A percentile compares a stretch with the other conserved stretches of the same genome.
These are phyloP conservation scores for Melieria omissa DNA, from an alignment of 2,888 invertebrate genomes.

Conservation along the genomic window DNA sequence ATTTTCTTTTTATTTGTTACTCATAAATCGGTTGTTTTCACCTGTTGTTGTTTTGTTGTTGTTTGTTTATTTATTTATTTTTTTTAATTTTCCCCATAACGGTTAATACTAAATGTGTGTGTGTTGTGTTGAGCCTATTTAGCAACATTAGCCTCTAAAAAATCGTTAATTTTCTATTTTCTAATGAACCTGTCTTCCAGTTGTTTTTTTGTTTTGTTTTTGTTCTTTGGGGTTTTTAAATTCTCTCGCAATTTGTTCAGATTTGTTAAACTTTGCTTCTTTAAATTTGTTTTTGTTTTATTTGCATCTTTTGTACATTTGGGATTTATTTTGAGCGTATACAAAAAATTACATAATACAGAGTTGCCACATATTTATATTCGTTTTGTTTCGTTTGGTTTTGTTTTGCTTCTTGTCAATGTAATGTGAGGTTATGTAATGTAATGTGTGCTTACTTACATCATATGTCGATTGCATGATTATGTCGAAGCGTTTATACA, in stretches of 20 bases:
- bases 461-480: background rate
- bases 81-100: conserved; percentile 9
- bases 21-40: background rate
- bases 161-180: conserved; percentile 19
- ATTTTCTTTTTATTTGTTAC: conserved; percentile 6
- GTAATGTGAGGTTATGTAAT: conserved; percentile 15
- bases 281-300: conserved; percentile 34
- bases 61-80: conserved; percentile 1
- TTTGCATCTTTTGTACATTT: conserved; percentile 34
- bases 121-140: conserved; percentile 9
- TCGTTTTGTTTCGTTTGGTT: conserved; percentile 9
- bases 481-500: background rate
- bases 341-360: conserved; percentile 37
- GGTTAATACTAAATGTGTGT: conserved; percentile 19
- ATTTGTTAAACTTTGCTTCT: conserved; percentile 24
- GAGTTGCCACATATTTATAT: conserved; percentile 19
- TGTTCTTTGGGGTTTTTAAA: conserved; percentile 29
- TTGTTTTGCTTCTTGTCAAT: conserved; percentile 15
- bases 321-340: conserved; percentile 43
- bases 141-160: conserved; percentile 17
- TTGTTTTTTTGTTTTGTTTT: conserved; percentile 44
- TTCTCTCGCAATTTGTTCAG: conserved; percentile 24
- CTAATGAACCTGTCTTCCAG: conserved; percentile 43
- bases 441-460: background rate
- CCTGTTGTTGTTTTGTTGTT: background rate